phyloP scores from a whole-genome alignment of 64 coral and sea anemone species.

The Anthopleura sola region DNA sequence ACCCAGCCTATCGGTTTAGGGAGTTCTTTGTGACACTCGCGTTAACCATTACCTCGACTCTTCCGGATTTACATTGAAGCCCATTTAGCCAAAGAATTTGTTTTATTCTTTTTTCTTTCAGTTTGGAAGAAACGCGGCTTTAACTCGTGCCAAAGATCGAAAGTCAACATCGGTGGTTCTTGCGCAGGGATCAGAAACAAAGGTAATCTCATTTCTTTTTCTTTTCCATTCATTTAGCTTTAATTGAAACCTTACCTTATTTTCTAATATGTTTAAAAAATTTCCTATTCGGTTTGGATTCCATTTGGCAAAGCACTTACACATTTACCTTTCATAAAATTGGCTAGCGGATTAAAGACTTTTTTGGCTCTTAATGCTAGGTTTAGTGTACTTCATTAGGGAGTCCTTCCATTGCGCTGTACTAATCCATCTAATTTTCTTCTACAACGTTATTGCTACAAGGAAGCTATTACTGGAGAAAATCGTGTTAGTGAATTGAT shows the following conservation, averaged over 20 bases:
- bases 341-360: neutral
- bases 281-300: neutral
- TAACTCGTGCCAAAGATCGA: neutral
- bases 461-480: neutral
- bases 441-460: neutral
- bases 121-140: neutral
- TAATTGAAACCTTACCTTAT: neutral
- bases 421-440: slow-evolving; percentile 6
- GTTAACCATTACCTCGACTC: neutral
- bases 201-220: neutral
- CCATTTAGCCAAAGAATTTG: neutral
- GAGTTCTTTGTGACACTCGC: neutral
- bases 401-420: neutral
- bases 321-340: neutral
- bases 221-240: neutral
- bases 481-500: neutral
- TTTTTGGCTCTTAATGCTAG: neutral
- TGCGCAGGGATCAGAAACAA: neutral
- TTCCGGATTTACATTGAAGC: neutral
- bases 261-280: neutral
- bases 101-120: neutral
- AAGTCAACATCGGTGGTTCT: neutral
- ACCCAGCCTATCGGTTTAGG: neutral
- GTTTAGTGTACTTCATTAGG: neutral
- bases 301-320: neutral